Evolutionary conservation across 1,140 invertebrate species (phyloP).

Genomic region (Drosophila navojoa): DNA sequence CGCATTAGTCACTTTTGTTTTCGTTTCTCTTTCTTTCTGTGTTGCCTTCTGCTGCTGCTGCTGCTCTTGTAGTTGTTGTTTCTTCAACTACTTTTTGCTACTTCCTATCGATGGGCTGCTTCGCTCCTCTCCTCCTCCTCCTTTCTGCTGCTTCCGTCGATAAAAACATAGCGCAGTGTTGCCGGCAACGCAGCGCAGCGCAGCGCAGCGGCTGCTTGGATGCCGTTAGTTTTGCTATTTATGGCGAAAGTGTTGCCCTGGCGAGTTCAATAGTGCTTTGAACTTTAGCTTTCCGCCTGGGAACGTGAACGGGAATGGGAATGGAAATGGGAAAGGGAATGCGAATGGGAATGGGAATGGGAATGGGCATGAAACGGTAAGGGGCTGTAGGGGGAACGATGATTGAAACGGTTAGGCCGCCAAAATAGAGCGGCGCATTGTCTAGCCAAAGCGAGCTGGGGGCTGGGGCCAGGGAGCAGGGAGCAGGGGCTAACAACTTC

Average conservation of each 20-base stretch:
- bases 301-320: constrained; percentile 1
- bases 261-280: constrained; percentile 79
- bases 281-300: constrained; percentile 67
- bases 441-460: constrained; percentile 34
- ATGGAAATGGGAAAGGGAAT: not conserved
- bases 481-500: constrained; percentile 46
- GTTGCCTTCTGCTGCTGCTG: not conserved
- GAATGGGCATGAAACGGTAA: not conserved
- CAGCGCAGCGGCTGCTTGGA: constrained; percentile 5
- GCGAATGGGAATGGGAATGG: not conserved
- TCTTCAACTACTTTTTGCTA: constrained; percentile 10
- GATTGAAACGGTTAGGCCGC: constrained; percentile 36
- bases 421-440: constrained; percentile 78
- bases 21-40: constrained; percentile 48
- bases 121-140: not conserved
- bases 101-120: constrained; percentile 20
- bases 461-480: constrained; percentile 2
- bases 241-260: constrained; percentile 76
- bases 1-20: constrained; percentile 79
- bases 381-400: not conserved
- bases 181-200: not conserved
- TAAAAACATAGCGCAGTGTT: constrained; percentile 18
- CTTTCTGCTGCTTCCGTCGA: constrained; percentile 38
- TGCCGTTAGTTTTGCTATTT: constrained; percentile 67
- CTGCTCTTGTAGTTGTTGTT: not conserved